Percentiles rank a stretch among this genome's conserved stretches.
These are phyloP conservation scores for Microcebus griseorufus DNA, from an alignment of 2,113 vertebrate species.

Conservation along the genomic window DNA sequence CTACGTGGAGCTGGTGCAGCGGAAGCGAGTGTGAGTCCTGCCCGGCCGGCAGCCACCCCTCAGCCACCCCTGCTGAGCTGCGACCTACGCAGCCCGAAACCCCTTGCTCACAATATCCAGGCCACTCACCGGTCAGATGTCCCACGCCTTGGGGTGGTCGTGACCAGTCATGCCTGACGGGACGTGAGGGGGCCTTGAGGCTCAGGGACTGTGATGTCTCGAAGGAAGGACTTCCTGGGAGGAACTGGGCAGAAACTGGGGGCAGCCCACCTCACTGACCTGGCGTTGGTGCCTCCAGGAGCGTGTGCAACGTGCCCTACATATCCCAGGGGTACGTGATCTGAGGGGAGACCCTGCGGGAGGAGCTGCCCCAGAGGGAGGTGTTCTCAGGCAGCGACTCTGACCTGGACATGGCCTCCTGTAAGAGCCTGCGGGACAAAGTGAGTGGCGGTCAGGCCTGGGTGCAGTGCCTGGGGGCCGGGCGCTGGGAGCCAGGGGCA, in stretches of 20 bases:
- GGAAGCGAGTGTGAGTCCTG: too few species aligned
- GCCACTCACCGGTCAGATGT: rapidly evolving
- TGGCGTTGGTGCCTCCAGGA: too few species aligned
- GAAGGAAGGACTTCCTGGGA: neutral
- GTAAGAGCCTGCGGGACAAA: constrained; percentile 85
- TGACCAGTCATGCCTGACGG: neutral
- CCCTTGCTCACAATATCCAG: too few species aligned
- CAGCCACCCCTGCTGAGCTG: too few species aligned
- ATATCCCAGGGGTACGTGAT: too few species aligned
- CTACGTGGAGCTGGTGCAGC: too few species aligned
- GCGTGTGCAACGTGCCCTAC: too few species aligned
- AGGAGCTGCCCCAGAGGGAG: constrained; percentile 59
- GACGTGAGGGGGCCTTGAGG: too few species aligned
- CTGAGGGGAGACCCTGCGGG: too few species aligned
- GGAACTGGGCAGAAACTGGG: neutral
- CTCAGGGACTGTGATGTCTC: neutral
- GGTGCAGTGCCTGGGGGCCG: neutral
- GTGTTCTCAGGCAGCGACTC: constrained; percentile 82
- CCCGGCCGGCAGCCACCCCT: too few species aligned
- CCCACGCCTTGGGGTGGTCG: neutral
- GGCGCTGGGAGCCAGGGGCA: neutral
- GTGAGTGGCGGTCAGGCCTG: constrained; percentile 58
- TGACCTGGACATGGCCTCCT: constrained; percentile 89
- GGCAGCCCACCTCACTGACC: neutral
- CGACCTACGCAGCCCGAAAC: too few species aligned